These are phyloP conservation scores for Lamprotornis superbus DNA, from an alignment of 2,113 vertebrate genomes.

Conservation along the genomic window DNA sequence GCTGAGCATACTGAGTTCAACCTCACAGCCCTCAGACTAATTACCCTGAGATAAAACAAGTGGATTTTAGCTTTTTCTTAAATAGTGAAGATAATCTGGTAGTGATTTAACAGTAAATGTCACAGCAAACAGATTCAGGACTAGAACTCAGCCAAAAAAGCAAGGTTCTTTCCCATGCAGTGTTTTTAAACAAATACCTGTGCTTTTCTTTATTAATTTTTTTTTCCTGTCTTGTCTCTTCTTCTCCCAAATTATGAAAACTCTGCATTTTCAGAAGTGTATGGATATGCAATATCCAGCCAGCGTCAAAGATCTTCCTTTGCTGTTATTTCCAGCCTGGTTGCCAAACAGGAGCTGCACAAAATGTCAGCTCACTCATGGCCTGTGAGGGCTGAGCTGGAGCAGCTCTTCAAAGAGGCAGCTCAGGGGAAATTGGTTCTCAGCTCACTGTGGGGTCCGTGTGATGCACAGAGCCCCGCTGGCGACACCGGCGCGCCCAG, in stretches of 20 bases:
- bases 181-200: not conserved
- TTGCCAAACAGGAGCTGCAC: not conserved
- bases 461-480: not conserved
- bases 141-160: not conserved
- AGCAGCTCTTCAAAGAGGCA: slow-evolving; percentile 44
- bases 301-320: slow-evolving; percentile 9
- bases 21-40: not conserved
- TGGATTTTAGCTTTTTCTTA: slow-evolving; percentile 17
- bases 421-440: not conserved
- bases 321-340: slow-evolving; percentile 5
- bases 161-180: not conserved
- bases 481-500: not conserved
- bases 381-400: not conserved
- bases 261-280: not conserved
- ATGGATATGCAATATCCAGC: not conserved
- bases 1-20: not conserved
- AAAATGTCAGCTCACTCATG: slow-evolving; percentile 16
- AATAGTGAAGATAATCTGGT: not conserved
- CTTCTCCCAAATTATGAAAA: not conserved
- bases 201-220: not conserved
- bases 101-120: slow-evolving; percentile 8
- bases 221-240: not conserved
- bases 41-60: not conserved
- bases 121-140: not conserved
- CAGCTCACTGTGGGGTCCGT: not conserved